Conservation (phyloP, 2,888 invertebrate genomes). For the Chrysotoxum bicinctum region DNA sequence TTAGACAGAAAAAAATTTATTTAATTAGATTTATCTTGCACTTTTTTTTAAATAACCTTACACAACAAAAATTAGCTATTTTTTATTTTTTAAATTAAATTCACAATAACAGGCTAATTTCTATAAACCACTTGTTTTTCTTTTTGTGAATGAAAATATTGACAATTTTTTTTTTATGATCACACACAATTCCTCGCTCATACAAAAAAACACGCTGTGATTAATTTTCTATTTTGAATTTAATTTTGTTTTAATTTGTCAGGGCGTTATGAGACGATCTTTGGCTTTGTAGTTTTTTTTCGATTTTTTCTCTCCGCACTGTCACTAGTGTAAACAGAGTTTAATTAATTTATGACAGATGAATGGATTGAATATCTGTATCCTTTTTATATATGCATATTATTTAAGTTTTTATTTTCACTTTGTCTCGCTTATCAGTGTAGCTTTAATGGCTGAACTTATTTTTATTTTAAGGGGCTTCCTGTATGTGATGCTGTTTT, state of each 20-base stretch:
- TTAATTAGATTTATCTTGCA: conserved; percentile 14
- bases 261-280: conserved; percentile 36
- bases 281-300: conserved; percentile 36
- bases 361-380: conserved; percentile 5
- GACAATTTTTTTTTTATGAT: conserved; percentile 16
- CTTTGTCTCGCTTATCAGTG: conserved; percentile 22
- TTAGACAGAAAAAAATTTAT: conserved; percentile 11
- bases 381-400: neutral
- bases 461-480: conserved; percentile 19
- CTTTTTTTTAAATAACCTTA: conserved; percentile 12
- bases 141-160: conserved; percentile 15
- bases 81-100: conserved; percentile 38
- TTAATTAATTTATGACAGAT: conserved; percentile 39
- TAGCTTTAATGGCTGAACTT: neutral
- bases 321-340: conserved; percentile 40
- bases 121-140: conserved; percentile 13
- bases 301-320: neutral
- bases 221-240: conserved; percentile 30
- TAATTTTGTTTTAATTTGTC: conserved; percentile 2
- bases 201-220: conserved; percentile 19
- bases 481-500: conserved; percentile 33
- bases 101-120: conserved; percentile 19
- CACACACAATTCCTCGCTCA: conserved; percentile 26
- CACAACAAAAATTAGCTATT: conserved; percentile 37
- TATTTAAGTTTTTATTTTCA: conserved; percentile 35